Base-by-base conservation (phyloP, 2,888 invertebrate genomes). In the Vannuccia rotundouncinata region DNA sequence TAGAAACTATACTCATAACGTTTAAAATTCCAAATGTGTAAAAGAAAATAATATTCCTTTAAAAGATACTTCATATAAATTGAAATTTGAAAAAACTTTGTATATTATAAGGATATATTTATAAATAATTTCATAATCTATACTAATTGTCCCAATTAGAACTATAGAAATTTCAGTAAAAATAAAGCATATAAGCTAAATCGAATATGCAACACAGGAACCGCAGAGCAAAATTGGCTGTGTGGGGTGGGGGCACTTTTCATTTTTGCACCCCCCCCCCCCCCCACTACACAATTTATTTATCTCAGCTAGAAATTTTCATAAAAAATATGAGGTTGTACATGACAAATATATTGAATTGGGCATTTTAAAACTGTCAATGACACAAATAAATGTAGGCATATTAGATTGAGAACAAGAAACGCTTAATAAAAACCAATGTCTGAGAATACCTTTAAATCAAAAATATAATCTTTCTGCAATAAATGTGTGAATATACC, bases 271-370 rank as follows among this genome's bases (percentile, higher is more conserved):
- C 66, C 66, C 66, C 45, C 17, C 45, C 17, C 17, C 45, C 66
- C 66, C 66, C 66, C 10, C 66, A 66, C n/a, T n/a, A n/a, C n/a
- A n/a, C n/a, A n/a, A n/a, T 66, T 66, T 66, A 22, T 66, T 66
- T 66, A 66, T 66, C 66, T 27, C 22, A 66, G 66, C 66, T 66
- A 22, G 66, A 66, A 66, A 66, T 66, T 22, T 13, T 13, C 2
- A 66, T 13, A 66, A 13, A 66, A 66, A 13, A 66, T 66, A 66
- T 66, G 66, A 66, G 66, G 66, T 66, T 22, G 22, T 66, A 13
- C 66, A 66, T 66, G 25, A 66, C 66, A 66, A 66, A 66, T 66
- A 66, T 66, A 66, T 66, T 66, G 66, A 66, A 66, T 66, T 5
- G 22, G 22, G 22, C 66, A 66, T 66, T 45, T 45, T 45, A 45